These are phyloP conservation scores for Philopedon plagiatum DNA, from an alignment of 2,888 invertebrate genomes.

Conservation along the genomic window DNA sequence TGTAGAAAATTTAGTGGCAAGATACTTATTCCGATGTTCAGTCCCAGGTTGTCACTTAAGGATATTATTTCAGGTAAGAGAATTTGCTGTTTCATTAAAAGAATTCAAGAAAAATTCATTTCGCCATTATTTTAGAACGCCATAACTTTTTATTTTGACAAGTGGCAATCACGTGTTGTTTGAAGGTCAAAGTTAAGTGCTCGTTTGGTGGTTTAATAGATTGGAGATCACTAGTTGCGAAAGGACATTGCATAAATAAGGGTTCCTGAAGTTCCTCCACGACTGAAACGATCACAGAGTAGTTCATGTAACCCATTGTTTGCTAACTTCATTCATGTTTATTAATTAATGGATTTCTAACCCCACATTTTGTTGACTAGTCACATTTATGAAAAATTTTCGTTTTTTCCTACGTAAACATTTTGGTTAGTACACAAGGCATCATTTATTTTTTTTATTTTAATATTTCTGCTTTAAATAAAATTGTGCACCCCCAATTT, in stretches of 20 bases:
- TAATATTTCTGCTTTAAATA: not conserved
- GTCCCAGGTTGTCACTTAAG: slow-evolving; percentile 61
- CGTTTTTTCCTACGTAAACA: slow-evolving; percentile 18
- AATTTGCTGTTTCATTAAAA: slow-evolving; percentile 39
- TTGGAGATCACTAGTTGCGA: not conserved
- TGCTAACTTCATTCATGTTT: slow-evolving; percentile 32
- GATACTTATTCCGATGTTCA: slow-evolving; percentile 61
- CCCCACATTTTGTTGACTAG: not conserved
- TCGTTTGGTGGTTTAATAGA: not conserved
- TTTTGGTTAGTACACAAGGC: not conserved
- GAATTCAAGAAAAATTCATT: not conserved
- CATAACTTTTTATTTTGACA: slow-evolving; percentile 18
- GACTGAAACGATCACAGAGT: not conserved
- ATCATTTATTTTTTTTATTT: not conserved
- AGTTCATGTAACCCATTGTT: not conserved
- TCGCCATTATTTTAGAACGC: not conserved
- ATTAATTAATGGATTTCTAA: slow-evolving; percentile 9
- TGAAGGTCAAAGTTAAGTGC: not conserved
- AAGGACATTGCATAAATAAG: not conserved
- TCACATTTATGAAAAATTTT: slow-evolving; percentile 36
- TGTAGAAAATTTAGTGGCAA: slow-evolving; percentile 30
- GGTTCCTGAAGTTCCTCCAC: too few species aligned
- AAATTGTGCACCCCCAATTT: not conserved
- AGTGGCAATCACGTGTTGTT: slow-evolving; percentile 1
- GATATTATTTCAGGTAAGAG: slow-evolving; percentile 62